Conservation (phyloP, 2,888 invertebrate species). For the Acronicta psi region DNA sequence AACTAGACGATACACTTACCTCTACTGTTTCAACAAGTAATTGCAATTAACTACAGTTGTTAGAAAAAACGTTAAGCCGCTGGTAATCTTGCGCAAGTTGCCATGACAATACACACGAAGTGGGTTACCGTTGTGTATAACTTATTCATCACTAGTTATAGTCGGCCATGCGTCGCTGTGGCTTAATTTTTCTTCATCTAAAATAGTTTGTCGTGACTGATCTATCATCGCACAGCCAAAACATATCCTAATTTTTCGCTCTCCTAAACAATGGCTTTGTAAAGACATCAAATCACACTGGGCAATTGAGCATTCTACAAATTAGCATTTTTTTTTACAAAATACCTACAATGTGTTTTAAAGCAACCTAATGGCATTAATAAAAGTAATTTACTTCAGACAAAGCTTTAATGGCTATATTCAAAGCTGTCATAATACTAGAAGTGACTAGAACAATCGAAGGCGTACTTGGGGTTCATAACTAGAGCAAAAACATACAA, state of each 20-base stretch:
- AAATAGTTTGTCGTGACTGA: too few relatives aligned
- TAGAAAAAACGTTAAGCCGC: constrained; percentile 20
- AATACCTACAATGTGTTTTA: constrained; percentile 5
- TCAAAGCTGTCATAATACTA: constrained; percentile 14
- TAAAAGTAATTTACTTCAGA: constrained; percentile 28
- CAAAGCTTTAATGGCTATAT: constrained; percentile 27
- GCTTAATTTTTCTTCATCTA: too few relatives aligned
- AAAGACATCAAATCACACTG: too few relatives aligned
- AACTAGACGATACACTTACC: constrained; percentile 15
- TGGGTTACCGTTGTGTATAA: constrained; percentile 17
- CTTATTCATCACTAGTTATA: neutral
- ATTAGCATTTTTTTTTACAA: constrained; percentile 14
- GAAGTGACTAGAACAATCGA: constrained; percentile 8
- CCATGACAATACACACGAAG: constrained; percentile 26
- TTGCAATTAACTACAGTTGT: constrained; percentile 31
- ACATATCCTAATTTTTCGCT: too few relatives aligned
- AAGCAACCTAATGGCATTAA: constrained; percentile 31
- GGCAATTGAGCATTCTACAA: neutral
- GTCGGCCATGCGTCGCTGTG: too few relatives aligned
- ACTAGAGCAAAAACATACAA: constrained; percentile 15
- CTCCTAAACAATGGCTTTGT: too few relatives aligned
- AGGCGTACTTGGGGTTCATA: constrained; percentile 7
- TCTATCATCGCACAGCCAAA: too few relatives aligned
- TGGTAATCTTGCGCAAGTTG: constrained; percentile 29
- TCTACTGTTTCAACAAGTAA: constrained; percentile 25